Conservation (phyloP, 2,888 invertebrate species). For the Polymixis lichenea region DNA sequence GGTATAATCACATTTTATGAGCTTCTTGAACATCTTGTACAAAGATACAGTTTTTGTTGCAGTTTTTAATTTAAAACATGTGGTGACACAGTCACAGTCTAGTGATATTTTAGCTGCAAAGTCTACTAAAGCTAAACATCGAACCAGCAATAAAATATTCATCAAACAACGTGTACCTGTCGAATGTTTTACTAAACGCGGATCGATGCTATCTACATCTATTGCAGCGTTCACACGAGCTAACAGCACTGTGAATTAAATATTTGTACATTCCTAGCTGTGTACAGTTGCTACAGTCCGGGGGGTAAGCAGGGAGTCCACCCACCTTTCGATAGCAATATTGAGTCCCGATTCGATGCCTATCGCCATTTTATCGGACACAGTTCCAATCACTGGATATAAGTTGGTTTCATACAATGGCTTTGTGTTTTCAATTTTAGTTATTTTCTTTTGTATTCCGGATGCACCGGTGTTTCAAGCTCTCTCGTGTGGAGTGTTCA, state of each 20-base stretch:
- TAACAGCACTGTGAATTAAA: constrained; percentile 54
- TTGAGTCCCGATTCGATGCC: constrained; percentile 37
- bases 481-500: constrained; percentile 5
- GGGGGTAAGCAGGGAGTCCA: constrained; percentile 19
- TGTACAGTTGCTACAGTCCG: constrained; percentile 4
- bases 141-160: constrained; percentile 49
- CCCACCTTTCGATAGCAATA: constrained; percentile 58
- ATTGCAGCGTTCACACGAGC: constrained; percentile 41
- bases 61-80: not conserved
- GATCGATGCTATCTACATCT: constrained; percentile 48
- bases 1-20: not conserved
- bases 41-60: not conserved
- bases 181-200: constrained; percentile 25
- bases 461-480: not conserved
- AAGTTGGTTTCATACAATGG: constrained; percentile 52
- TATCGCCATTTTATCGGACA: constrained; percentile 49
- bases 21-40: too few relatives aligned
- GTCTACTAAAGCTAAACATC: constrained; percentile 10
- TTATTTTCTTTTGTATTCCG: constrained; percentile 12
- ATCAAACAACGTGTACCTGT: constrained; percentile 36
- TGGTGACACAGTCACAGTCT: not conserved
- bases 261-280: constrained; percentile 54
- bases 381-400: constrained; percentile 54
- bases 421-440: constrained; percentile 37
- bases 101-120: constrained; percentile 6